A percentile compares a stretch with the other conserved stretches of the same genome.
Evolutionary conservation across 2,888 invertebrate species (phyloP).

Genomic region (Eupithecia exiguata): DNA sequence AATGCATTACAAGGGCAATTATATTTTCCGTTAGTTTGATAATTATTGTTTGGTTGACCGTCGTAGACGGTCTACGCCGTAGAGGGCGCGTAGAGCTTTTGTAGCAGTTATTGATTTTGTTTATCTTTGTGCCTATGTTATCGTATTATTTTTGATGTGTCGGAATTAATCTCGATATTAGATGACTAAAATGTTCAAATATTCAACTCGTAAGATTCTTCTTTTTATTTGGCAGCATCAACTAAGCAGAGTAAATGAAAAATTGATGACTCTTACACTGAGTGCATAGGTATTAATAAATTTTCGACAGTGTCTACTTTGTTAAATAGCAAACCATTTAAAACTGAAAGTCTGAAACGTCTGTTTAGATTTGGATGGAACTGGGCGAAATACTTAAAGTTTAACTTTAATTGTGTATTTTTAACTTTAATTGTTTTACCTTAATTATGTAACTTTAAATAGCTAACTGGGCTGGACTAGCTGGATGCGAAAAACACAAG

Average conservation of each 20-base stretch:
- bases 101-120: constrained; percentile 21
- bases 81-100: constrained; percentile 24
- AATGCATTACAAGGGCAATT: constrained; percentile 48
- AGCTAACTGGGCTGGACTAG: too few relatives aligned
- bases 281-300: not conserved
- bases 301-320: not conserved
- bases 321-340: not conserved
- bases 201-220: not conserved
- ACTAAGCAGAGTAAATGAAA: not conserved
- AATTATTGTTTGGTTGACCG: constrained; percentile 35
- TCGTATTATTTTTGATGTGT: not conserved
- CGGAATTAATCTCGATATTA: not conserved
- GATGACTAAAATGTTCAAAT: not conserved
- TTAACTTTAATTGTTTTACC: too few relatives aligned
- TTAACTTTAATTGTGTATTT: not conserved
- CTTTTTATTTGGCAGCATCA: not conserved
- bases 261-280: not conserved
- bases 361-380: not conserved
- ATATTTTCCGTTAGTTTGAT: constrained; percentile 45
- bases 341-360: not conserved
- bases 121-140: not conserved
- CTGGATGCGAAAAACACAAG: too few relatives aligned
- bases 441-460: too few relatives aligned
- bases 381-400: not conserved
- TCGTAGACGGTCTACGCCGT: constrained; percentile 29